Conservation (phyloP, 2,797 vertebrate genomes). For the Hyperoplus immaculatus region DNA sequence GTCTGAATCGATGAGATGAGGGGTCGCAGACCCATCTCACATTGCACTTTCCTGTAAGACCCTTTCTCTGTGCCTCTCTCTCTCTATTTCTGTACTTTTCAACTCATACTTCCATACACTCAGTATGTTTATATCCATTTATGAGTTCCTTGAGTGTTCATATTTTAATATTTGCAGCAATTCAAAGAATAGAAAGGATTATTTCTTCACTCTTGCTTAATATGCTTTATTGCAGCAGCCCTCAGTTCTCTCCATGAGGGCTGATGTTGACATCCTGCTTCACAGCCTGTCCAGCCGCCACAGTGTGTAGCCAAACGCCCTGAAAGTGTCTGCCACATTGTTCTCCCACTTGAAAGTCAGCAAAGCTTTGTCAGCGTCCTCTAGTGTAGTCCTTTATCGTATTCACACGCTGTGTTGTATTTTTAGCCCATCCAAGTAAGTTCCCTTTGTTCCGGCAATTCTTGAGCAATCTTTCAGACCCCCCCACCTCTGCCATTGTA, state of each 20-base stretch:
- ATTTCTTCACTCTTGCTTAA: conserved; percentile 34
- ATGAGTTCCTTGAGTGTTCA: conserved; percentile 3
- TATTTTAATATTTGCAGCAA: conserved; percentile 9
- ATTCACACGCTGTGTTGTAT: conserved; percentile 84
- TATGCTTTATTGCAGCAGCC: conserved; percentile 40
- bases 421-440: conserved; percentile 81
- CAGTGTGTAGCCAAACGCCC: conserved; percentile 82
- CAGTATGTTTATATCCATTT: not conserved
- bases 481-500: conserved; percentile 79
- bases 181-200: conserved; percentile 12
- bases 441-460: conserved; percentile 84
- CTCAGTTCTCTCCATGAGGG: conserved; percentile 71
- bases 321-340: conserved; percentile 85
- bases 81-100: conserved; percentile 18
- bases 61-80: conserved; percentile 7
- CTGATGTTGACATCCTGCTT: conserved; percentile 83
- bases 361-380: conserved; percentile 83
- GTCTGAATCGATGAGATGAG: conserved; percentile 85
- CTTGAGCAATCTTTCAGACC: conserved; percentile 82
- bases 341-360: conserved; percentile 86
- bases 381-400: conserved; percentile 81
- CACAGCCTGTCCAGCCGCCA: conserved; percentile 81
- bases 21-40: conserved; percentile 80
- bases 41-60: conserved; percentile 71
- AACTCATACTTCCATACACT: not conserved